phyloP scores from a whole-genome alignment of 1,140 invertebrate species.

The Drosophila nigromelanica region DNA sequence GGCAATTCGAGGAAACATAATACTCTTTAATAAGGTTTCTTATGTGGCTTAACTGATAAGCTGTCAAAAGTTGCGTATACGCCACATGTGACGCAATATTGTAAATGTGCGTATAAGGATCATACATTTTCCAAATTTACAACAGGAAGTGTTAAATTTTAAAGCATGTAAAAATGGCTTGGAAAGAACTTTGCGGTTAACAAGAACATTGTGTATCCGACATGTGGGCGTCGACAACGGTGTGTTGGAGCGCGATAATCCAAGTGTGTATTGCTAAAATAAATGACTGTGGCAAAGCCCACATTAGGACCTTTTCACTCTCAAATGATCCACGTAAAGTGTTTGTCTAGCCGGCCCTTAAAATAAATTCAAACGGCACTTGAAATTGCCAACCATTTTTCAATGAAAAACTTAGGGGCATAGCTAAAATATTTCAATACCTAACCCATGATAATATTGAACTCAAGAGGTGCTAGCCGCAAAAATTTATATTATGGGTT shows the following conservation, averaged over 20 bases:
- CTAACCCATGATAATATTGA: conserved; percentile 16
- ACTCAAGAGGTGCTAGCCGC: background rate
- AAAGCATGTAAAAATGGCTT: conserved; percentile 26
- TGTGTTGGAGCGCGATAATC: conserved; percentile 15
- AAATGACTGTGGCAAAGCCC: conserved; percentile 24
- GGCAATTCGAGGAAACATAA: conserved; percentile 6
- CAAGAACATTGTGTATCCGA: conserved; percentile 23
- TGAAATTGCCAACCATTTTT: conserved; percentile 43
- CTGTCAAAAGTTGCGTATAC: conserved; percentile 42
- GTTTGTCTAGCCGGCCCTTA: conserved; percentile 28
- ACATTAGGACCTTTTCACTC: conserved; percentile 33
- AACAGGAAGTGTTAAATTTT: conserved; percentile 28
- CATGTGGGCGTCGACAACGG: background rate
- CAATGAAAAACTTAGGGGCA: conserved; percentile 30
- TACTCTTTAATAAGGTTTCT: conserved; percentile 1
- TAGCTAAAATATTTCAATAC: conserved; percentile 7
- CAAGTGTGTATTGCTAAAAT: conserved; percentile 17
- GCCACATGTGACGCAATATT: conserved; percentile 34
- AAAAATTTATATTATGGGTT: conserved; percentile 50
- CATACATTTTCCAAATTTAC: conserved; percentile 38
- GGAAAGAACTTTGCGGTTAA: conserved; percentile 19
- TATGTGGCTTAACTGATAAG: conserved; percentile 12
- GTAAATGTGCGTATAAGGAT: conserved; percentile 14
- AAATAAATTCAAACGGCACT: conserved; percentile 35
- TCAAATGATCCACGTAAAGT: conserved; percentile 42